Percentiles rank a stretch among this genome's conserved stretches.
Evolutionary conservation across 2,113 vertebrate genomes (phyloP).

Genomic region (Trinectes maculatus): DNA sequence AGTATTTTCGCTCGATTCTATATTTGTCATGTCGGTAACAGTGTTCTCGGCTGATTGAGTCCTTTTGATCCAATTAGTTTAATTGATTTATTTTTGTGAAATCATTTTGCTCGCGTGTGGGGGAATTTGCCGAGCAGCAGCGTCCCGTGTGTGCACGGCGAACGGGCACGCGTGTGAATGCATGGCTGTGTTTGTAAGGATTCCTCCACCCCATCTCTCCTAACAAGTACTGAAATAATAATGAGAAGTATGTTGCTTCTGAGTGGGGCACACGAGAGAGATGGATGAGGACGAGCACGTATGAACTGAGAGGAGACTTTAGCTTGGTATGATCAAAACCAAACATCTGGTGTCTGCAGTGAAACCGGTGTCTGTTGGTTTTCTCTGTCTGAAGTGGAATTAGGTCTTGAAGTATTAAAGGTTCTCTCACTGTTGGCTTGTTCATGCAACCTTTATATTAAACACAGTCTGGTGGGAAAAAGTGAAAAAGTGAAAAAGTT

Average conservation of each 20-base stretch:
- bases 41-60: conserved; percentile 25
- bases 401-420: background rate
- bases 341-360: conserved; percentile 3
- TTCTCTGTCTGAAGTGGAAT: conserved; percentile 11
- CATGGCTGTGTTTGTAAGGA: conserved; percentile 70
- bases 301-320: conserved; percentile 9
- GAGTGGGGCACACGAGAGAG: conserved; percentile 41
- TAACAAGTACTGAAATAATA: conserved; percentile 76
- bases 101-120: conserved; percentile 15
- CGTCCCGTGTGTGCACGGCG: conserved; percentile 41
- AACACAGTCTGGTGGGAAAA: background rate
- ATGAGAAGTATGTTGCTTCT: conserved; percentile 70
- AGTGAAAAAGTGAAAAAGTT: conserved; percentile 1
- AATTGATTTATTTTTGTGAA: conserved; percentile 51
- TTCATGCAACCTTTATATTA: too few species aligned
- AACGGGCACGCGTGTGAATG: conserved; percentile 61
- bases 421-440: background rate
- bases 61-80: conserved; percentile 40
- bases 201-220: conserved; percentile 62
- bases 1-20: too few species aligned
- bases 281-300: background rate
- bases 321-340: too few species aligned
- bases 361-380: conserved; percentile 1
- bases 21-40: too few species aligned
- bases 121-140: conserved; percentile 39